Evolutionary conservation across 64 coral and sea anemone genomes (phyloP).

Genomic region (Anthopleura sola): DNA sequence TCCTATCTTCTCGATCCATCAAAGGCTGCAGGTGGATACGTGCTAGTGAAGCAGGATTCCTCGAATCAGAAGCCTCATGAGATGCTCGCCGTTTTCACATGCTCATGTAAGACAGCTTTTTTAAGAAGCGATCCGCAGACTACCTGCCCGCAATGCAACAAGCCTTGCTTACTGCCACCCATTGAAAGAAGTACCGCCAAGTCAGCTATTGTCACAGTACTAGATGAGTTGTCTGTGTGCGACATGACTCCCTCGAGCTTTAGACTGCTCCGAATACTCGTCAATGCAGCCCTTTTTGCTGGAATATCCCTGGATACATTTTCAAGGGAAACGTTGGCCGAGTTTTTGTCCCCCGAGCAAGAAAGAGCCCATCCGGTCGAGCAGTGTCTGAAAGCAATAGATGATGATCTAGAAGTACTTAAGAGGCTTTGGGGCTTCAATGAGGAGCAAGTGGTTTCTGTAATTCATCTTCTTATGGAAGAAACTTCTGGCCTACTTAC

Average conservation of each 20-base stretch:
- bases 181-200: not conserved
- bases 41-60: not conserved
- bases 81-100: not conserved
- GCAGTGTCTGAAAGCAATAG: conserved; percentile 15
- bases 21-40: not conserved
- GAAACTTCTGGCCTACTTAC: conserved; percentile 26
- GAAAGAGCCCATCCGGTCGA: not conserved
- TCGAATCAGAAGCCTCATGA: not conserved
- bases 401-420: conserved; percentile 52
- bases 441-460: conserved; percentile 65
- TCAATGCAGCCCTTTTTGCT: conserved; percentile 53
- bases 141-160: not conserved
- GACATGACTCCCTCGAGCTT: conserved; percentile 50
- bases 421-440: conserved; percentile 47
- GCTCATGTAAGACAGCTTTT: not conserved
- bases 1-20: conserved; percentile 22
- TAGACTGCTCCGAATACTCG: conserved; percentile 58
- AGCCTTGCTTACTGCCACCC: not conserved
- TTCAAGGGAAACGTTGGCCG: not conserved
- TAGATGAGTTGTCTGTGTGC: conserved; percentile 29
- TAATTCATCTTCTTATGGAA: conserved; percentile 56
- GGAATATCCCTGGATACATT: conserved; percentile 51
- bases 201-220: not conserved
- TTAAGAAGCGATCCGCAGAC: not conserved
- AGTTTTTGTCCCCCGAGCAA: not conserved